A percentile compares a stretch with the other conserved stretches of the same genome.
phyloP scores from a whole-genome alignment of 92 coral and sea anemone genomes.

The Pocillopora meandrina region DNA sequence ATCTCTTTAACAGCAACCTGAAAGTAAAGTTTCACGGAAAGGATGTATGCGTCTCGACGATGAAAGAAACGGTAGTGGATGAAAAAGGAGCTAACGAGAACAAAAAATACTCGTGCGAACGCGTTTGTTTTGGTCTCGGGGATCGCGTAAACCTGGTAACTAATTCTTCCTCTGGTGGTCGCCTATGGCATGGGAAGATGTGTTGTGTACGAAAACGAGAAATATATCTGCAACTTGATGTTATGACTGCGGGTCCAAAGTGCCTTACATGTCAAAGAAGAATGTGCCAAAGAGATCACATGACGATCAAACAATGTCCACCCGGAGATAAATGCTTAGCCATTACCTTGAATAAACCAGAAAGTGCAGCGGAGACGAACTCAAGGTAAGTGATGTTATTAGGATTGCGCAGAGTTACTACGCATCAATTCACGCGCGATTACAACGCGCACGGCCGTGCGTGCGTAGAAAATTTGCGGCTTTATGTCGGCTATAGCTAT shows the following conservation, averaged over 20 bases:
- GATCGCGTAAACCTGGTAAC: slow-evolving; percentile 35
- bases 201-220: slow-evolving; percentile 64
- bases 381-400: slow-evolving; percentile 17
- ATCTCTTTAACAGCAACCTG: slow-evolving; percentile 24
- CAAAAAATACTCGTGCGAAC: slow-evolving; percentile 42
- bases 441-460: too few species aligned
- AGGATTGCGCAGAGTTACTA: too few species aligned
- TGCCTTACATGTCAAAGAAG: slow-evolving; percentile 56
- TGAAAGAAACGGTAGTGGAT: slow-evolving; percentile 41
- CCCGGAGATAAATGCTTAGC: slow-evolving; percentile 64
- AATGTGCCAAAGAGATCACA: slow-evolving; percentile 31
- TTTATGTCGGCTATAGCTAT: too few species aligned
- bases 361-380: background rate
- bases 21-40: slow-evolving; percentile 51
- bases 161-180: slow-evolving; percentile 63
- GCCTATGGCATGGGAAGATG: slow-evolving; percentile 15
- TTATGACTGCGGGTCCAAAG: slow-evolving; percentile 41
- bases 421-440: too few species aligned
- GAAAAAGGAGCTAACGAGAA: slow-evolving; percentile 51
- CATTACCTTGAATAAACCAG: slow-evolving; percentile 36
- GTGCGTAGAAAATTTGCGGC: too few species aligned
- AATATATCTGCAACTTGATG: slow-evolving; percentile 42
- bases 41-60: slow-evolving; percentile 55
- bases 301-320: slow-evolving; percentile 39
- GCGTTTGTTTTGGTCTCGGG: slow-evolving; percentile 45